Evolutionary conservation across 1,140 invertebrate genomes (phyloP).

Genomic region (Hyles vespertilio): DNA sequence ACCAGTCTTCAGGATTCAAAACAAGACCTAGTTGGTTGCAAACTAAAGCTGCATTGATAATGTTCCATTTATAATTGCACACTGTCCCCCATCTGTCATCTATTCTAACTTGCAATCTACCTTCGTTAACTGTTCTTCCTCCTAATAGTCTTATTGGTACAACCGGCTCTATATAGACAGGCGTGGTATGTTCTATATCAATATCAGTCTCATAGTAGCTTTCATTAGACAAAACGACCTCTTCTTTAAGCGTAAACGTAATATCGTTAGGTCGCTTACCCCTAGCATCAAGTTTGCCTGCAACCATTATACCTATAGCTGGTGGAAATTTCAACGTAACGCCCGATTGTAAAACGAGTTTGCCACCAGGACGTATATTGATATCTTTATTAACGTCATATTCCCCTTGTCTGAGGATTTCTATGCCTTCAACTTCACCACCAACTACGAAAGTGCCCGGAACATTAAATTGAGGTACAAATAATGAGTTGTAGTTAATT

Average conservation of each 20-base stretch:
- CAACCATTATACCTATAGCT: slow-evolving; percentile 97
- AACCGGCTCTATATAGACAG: slow-evolving; percentile 73
- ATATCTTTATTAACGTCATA: slow-evolving; percentile 94
- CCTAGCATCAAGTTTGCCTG: slow-evolving; percentile 90
- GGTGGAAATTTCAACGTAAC: slow-evolving; percentile 92
- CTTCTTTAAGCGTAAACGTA: slow-evolving; percentile 85
- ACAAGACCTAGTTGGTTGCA: slow-evolving; percentile 97
- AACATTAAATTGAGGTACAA: slow-evolving; percentile 85
- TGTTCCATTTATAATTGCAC: slow-evolving; percentile 97
- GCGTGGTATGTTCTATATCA: slow-evolving; percentile 75
- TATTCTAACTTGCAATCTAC: slow-evolving; percentile 87
- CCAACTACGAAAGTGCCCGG: slow-evolving; percentile 84
- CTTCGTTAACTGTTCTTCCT: slow-evolving; percentile 84
- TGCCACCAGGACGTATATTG: slow-evolving; percentile 91
- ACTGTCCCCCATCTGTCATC: slow-evolving; percentile 96
- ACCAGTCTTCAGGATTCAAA: slow-evolving; percentile 95
- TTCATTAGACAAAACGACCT: slow-evolving; percentile 78
- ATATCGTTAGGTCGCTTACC: slow-evolving; percentile 87
- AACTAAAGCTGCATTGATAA: slow-evolving; percentile 92
- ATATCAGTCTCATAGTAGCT: slow-evolving; percentile 79
- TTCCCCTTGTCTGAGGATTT: slow-evolving; percentile 85
- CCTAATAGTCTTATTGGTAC: slow-evolving; percentile 86
- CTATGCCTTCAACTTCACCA: slow-evolving; percentile 91
- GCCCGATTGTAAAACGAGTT: slow-evolving; percentile 89
- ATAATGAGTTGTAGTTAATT: slow-evolving; percentile 82